Evolutionary conservation across 2,113 vertebrate genomes (phyloP), one percentile per base, ranked within the genome.

Genomic region (Eublepharis macularius): DNA sequence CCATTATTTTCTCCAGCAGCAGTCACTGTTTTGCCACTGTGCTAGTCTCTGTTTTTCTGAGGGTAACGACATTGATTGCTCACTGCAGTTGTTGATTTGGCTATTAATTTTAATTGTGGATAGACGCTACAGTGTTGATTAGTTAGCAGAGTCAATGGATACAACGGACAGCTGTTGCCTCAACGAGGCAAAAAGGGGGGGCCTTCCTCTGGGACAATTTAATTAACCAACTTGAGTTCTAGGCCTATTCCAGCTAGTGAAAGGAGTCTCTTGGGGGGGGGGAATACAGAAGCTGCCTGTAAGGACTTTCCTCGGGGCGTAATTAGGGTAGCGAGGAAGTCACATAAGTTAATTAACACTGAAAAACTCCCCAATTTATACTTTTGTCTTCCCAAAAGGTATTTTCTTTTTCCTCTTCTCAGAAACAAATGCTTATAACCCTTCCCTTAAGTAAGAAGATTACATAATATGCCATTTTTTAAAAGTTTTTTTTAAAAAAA

Each of bases 41-140:
- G 72, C 78, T 11, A 12, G n/a, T 84, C 68, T 87, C 72, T 54
- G 32, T 6, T 78, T 73, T 73, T 89, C 66, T 76, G 39, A 76
- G 41, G 77, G 34, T 21, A 26, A 43, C 69, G 0, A 1, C n/a
- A 29, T 45, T 24, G 34, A 36, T 70, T 91, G 76, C 54, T 63
- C 32, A 32, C 14, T 9, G 16, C 45, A 21, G 2, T 60, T 81
- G 63, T 86, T 86, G 60, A 66, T 92, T 88, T 73, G 41, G 70
- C 84, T 78, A 6, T 84, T 81, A 69, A 85, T 86, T 93, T 93
- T 88, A 92, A 91, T 91, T 88, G 82, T 80, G 83, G 87, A 1
- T 85, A 85, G 87, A 49, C 83, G 66, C 83, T 87, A 36, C 34
- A 19, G 76, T 65, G 75, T 63, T 88, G 86, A 81, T 80, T 75